phyloP scores from a whole-genome alignment of 2,888 invertebrate species.

The Idaea straminata region DNA sequence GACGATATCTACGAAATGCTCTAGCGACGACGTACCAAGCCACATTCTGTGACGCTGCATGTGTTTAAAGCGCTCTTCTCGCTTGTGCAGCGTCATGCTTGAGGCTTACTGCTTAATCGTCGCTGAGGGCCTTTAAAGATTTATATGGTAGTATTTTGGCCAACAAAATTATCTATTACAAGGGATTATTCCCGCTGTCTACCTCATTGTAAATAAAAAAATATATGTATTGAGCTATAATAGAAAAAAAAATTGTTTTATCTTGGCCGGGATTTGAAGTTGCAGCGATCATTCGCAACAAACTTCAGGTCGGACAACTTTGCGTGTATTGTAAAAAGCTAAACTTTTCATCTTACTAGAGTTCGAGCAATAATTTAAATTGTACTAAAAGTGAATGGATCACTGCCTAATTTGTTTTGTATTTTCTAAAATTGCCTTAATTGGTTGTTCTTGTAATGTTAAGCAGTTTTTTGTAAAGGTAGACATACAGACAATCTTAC shows the following conservation, averaged over 20 bases:
- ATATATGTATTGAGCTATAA: slow-evolving; percentile 65
- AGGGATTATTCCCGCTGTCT: slow-evolving; percentile 66
- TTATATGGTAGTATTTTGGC: slow-evolving; percentile 45
- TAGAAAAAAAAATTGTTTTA: slow-evolving; percentile 44
- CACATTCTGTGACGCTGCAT: background rate
- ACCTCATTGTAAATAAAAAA: slow-evolving; percentile 76
- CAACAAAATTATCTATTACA: slow-evolving; percentile 59
- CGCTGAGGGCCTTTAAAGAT: slow-evolving; percentile 11
- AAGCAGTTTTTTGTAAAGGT: slow-evolving; percentile 24
- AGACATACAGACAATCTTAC: slow-evolving; percentile 11
- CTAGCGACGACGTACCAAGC: background rate
- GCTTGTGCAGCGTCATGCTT: background rate
- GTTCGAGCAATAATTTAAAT: slow-evolving; percentile 65
- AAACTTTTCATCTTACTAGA: slow-evolving; percentile 49
- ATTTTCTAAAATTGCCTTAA: slow-evolving; percentile 32
- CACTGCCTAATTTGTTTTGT: slow-evolving; percentile 35
- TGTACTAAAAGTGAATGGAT: slow-evolving; percentile 32
- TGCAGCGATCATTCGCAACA: background rate
- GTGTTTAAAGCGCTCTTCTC: background rate
- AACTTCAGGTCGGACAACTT: background rate
- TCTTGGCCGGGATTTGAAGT: background rate
- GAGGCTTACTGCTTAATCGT: background rate
- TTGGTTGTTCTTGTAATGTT: slow-evolving; percentile 40
- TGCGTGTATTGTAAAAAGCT: slow-evolving; percentile 44
- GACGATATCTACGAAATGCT: background rate